These are phyloP conservation scores for Myotis findleyi DNA, from an alignment of 2,797 vertebrate species.

Conservation along the genomic window DNA sequence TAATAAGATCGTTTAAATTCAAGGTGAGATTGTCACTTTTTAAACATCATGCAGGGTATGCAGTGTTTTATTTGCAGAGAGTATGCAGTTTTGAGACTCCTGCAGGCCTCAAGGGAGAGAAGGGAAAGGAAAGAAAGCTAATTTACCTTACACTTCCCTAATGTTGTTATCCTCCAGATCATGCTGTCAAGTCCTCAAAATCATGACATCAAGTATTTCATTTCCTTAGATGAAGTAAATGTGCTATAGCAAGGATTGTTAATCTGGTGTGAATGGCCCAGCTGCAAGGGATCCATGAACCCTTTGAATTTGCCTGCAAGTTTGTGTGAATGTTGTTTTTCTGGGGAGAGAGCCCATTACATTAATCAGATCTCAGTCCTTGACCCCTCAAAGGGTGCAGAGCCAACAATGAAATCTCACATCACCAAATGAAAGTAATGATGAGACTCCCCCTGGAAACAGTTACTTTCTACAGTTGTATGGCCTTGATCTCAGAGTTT, in stretches of 20 bases:
- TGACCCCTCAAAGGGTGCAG: neutral
- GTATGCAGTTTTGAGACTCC: neutral
- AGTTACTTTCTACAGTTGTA: neutral
- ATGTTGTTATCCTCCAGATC: neutral
- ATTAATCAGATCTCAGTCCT: constrained; percentile 43
- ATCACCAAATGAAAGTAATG: neutral
- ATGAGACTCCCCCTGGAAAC: neutral
- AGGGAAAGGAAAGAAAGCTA: accelerated
- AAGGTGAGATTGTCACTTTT: constrained; percentile 71
- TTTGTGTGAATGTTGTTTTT: constrained; percentile 24
- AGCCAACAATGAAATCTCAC: neutral
- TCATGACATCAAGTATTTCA: neutral
- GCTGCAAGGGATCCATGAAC: neutral
- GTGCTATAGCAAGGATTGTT: neutral
- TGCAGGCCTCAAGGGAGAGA: neutral
- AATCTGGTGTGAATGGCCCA: neutral
- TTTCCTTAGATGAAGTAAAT: constrained; percentile 49
- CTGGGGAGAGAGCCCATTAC: neutral
- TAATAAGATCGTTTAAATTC: constrained; percentile 71
- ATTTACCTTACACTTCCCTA: neutral
- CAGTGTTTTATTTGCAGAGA: constrained; percentile 14
- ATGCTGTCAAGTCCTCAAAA: neutral
- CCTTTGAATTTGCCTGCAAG: neutral
- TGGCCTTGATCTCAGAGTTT: constrained; percentile 32
- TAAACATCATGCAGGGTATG: constrained; percentile 42